phyloP scores from a whole-genome alignment of 1,140 invertebrate genomes.

The Zaprionus kolodkinae region DNA sequence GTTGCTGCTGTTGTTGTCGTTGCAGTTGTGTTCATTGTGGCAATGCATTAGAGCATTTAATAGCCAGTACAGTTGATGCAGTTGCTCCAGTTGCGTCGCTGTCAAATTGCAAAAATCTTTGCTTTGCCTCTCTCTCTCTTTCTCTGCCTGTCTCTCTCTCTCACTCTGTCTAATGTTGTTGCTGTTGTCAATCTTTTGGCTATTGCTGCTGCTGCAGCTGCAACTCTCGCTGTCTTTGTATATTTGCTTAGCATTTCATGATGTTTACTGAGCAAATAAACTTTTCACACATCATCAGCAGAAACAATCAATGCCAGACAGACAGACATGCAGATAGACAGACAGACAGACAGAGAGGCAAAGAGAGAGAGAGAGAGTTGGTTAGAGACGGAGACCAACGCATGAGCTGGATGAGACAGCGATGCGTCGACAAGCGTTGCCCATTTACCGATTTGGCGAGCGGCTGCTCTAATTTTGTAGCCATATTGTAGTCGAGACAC shows the following conservation, averaged over 20 bases:
- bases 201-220: slow-evolving; percentile 12
- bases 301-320: slow-evolving; percentile 71
- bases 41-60: slow-evolving; percentile 41
- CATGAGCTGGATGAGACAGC: slow-evolving; percentile 22
- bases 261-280: slow-evolving; percentile 78
- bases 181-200: slow-evolving; percentile 9
- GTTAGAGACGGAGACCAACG: slow-evolving; percentile 12
- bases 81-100: slow-evolving; percentile 31
- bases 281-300: slow-evolving; percentile 78
- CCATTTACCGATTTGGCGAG: slow-evolving; percentile 34
- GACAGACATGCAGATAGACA: too few relatives aligned
- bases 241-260: slow-evolving; percentile 73
- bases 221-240: slow-evolving; percentile 44
- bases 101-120: not conserved
- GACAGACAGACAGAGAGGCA: slow-evolving; percentile 1
- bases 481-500: slow-evolving; percentile 4
- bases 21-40: slow-evolving; percentile 12
- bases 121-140: not conserved
- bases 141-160: not conserved
- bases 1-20: slow-evolving; percentile 4
- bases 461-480: slow-evolving; percentile 42
- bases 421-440: slow-evolving; percentile 35
- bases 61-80: slow-evolving; percentile 14
- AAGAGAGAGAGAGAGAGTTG: not conserved
- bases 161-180: not conserved